A percentile compares a stretch with the other conserved stretches of the same genome.
These are phyloP conservation scores for Altica lythri DNA, from an alignment of 2,888 invertebrate genomes.

Conservation along the genomic window DNA sequence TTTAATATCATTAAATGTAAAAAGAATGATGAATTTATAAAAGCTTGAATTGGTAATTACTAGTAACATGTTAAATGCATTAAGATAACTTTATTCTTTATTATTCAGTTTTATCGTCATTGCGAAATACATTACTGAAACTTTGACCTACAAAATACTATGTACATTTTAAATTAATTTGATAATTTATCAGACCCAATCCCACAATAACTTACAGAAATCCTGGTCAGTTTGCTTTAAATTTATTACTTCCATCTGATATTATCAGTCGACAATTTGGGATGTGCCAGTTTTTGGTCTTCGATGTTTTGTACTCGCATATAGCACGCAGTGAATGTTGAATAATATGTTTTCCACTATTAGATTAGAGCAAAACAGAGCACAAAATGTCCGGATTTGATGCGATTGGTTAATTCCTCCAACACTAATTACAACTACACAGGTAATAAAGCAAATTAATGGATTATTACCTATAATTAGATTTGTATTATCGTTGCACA, in stretches of 20 bases:
- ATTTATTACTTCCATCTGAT: background rate
- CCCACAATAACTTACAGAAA: background rate
- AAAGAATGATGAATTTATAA: too few relatives aligned
- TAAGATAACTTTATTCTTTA: too few relatives aligned
- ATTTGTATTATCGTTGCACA: slow-evolving; percentile 12
- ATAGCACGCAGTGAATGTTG: background rate
- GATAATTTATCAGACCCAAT: too few relatives aligned
- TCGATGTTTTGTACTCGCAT: background rate
- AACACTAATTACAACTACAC: slow-evolving; percentile 16
- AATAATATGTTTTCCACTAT: slow-evolving; percentile 17
- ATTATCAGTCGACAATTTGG: background rate
- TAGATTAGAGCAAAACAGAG: slow-evolving; percentile 16
- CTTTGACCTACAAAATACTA: too few relatives aligned
- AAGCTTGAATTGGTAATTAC: too few relatives aligned
- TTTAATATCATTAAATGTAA: too few relatives aligned
- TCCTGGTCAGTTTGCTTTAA: too few relatives aligned
- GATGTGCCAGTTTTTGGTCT: background rate
- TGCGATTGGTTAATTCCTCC: slow-evolving; percentile 10
- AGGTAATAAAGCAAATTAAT: slow-evolving; percentile 20
- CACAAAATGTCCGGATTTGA: slow-evolving; percentile 15
- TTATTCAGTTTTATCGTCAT: too few relatives aligned
- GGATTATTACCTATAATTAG: slow-evolving; percentile 23
- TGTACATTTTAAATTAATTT: too few relatives aligned
- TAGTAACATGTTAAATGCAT: too few relatives aligned
- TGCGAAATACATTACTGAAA: too few relatives aligned